These are phyloP conservation scores for Polyodon spathula DNA, from an alignment of 2,113 vertebrate genomes.

Conservation along the genomic window DNA sequence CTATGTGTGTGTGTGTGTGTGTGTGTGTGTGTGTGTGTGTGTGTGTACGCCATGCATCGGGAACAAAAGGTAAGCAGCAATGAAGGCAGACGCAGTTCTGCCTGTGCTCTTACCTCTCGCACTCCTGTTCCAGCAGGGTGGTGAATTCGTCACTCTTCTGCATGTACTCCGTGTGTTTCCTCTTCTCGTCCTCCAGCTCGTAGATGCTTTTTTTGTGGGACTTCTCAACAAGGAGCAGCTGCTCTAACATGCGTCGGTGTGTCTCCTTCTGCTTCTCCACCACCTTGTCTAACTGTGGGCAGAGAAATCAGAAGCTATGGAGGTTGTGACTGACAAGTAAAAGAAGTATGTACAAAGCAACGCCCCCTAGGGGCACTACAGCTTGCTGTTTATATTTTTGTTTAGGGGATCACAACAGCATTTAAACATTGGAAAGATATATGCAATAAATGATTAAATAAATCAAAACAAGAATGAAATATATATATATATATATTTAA, in stretches of 20 bases:
- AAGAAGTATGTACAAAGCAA: too few relatives aligned
- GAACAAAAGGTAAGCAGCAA: too few relatives aligned
- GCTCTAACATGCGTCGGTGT: constrained; percentile 59
- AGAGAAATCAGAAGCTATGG: constrained; percentile 22
- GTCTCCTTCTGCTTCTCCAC: constrained; percentile 63
- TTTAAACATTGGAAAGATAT: too few relatives aligned
- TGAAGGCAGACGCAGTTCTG: not conserved
- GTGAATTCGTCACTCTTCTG: constrained; percentile 68
- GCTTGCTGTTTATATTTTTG: not conserved
- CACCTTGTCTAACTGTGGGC: constrained; percentile 64
- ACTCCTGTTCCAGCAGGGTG: constrained; percentile 70
- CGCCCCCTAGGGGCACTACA: not conserved
- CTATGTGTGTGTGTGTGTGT: too few relatives aligned
- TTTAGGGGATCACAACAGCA: too few relatives aligned
- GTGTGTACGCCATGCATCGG: too few relatives aligned
- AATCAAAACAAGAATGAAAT: too few relatives aligned
- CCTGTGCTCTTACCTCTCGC: constrained; percentile 70
- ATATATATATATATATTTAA: too few relatives aligned
- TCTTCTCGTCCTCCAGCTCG: constrained; percentile 69
- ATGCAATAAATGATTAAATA: too few relatives aligned
- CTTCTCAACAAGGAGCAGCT: constrained; percentile 66
- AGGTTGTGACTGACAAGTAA: too few relatives aligned
- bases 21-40: too few relatives aligned
- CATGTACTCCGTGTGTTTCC: constrained; percentile 63
- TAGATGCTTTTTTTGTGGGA: constrained; percentile 59